phyloP scores from a whole-genome alignment of 2,797 vertebrate genomes.

The Picus viridis region DNA sequence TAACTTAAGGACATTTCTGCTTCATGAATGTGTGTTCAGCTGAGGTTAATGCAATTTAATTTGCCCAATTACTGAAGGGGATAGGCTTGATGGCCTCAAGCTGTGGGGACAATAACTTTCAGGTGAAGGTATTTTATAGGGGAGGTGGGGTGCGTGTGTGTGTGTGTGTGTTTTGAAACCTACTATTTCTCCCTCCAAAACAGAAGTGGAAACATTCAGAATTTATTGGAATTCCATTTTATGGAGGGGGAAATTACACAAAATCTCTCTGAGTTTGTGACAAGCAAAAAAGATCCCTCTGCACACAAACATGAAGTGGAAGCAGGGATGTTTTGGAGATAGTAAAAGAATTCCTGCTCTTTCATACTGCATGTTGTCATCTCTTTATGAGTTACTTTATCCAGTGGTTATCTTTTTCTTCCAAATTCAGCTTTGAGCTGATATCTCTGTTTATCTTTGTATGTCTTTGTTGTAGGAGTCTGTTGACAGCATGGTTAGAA shows the following conservation, averaged over 20 bases:
- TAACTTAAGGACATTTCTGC: neutral
- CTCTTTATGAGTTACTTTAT: neutral
- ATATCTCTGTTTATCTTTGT: neutral
- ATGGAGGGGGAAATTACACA: fast-evolving
- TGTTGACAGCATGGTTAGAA: neutral
- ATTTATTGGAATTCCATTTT: neutral
- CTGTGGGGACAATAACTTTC: neutral
- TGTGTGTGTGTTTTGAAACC: neutral
- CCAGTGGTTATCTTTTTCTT: neutral
- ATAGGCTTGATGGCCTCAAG: neutral
- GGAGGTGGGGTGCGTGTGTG: fast-evolving
- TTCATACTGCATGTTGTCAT: neutral
- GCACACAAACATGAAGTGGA: neutral
- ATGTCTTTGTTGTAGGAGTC: neutral
- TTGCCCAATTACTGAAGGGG: neutral
- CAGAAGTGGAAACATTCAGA: neutral
- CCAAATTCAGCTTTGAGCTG: neutral
- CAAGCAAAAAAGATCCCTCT: neutral
- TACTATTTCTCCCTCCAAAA: neutral
- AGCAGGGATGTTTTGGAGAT: neutral
- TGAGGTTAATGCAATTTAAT: neutral
- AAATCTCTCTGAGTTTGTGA: neutral
- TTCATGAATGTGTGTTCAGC: neutral
- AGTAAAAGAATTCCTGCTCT: neutral
- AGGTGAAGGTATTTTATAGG: neutral